Conservation (phyloP, 2,797 vertebrate genomes). For the Octomys mimax region DNA sequence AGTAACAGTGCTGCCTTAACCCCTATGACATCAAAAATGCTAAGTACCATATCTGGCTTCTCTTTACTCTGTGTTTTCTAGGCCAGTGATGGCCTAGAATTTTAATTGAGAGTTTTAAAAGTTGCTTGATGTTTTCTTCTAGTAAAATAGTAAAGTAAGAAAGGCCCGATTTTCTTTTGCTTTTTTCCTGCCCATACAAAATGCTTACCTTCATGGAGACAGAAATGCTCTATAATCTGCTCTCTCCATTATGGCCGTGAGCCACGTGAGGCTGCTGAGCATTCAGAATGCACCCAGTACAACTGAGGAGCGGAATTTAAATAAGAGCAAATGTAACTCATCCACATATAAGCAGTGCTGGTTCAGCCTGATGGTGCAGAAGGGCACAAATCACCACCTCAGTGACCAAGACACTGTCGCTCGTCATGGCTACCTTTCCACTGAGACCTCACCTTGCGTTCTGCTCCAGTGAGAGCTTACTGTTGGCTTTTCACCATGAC, state of each 20-base stretch:
- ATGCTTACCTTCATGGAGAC: not conserved
- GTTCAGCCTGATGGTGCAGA: not conserved
- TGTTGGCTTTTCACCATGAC: not conserved
- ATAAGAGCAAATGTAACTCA: not conserved
- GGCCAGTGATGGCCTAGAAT: not conserved
- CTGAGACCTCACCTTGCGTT: not conserved
- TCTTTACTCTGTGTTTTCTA: constrained; percentile 41
- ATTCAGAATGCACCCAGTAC: not conserved
- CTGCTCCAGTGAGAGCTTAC: not conserved
- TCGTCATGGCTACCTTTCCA: no score
- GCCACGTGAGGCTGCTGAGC: not conserved
- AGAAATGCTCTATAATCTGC: not conserved
- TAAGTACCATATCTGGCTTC: not conserved
- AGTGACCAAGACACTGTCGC: not conserved
- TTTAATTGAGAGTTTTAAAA: constrained; percentile 46
- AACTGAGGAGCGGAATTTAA: not conserved
- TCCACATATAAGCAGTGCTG: not conserved
- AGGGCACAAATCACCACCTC: not conserved
- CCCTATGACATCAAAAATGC: not conserved
- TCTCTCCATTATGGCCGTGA: not conserved
- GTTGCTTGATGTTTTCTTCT: constrained; percentile 2
- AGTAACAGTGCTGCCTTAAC: not conserved
- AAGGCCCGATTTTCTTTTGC: not conserved
- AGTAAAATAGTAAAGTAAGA: not conserved
- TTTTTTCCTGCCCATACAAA: not conserved